Percentiles rank a stretch among this genome's conserved stretches.
Conservation (phyloP, 2,113 vertebrate genomes). For the Megaptera novaeangliae region DNA sequence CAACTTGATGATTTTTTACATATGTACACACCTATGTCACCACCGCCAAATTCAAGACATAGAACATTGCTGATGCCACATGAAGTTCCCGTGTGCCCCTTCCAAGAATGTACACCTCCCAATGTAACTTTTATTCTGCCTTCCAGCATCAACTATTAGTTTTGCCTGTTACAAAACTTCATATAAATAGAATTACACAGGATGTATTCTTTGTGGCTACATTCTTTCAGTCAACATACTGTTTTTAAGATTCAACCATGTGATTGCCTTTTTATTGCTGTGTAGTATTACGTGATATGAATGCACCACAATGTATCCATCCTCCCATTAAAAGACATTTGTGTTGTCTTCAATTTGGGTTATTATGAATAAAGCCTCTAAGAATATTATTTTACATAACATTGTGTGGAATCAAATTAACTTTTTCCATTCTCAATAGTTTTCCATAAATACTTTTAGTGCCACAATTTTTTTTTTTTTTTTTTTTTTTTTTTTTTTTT, state of each 20-base stretch:
- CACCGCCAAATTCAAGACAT: not conserved
- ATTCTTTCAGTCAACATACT: not conserved
- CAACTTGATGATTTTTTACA: not conserved
- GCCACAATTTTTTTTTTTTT: too few relatives aligned
- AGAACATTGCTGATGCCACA: not conserved
- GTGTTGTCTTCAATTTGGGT: not conserved
- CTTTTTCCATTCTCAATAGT: not conserved
- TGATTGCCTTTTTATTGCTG: not conserved
- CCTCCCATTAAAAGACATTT: not conserved
- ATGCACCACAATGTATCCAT: not conserved
- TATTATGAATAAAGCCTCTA: not conserved
- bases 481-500: too few relatives aligned
- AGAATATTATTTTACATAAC: not conserved
- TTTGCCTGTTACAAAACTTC: not conserved
- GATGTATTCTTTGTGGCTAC: not conserved
- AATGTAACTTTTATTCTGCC: not conserved
- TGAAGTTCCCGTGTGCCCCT: not conserved
- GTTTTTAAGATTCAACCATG: not conserved
- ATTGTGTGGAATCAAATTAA: slow-evolving; percentile 1
- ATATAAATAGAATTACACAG: not conserved
- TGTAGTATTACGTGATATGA: not conserved
- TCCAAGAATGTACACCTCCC: not conserved
- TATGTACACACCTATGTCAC: not conserved
- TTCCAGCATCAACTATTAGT: not conserved
- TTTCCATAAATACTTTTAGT: not conserved